Evolutionary conservation across 2,113 vertebrate species (phyloP).

Genomic region (Ciconia stormi): DNA sequence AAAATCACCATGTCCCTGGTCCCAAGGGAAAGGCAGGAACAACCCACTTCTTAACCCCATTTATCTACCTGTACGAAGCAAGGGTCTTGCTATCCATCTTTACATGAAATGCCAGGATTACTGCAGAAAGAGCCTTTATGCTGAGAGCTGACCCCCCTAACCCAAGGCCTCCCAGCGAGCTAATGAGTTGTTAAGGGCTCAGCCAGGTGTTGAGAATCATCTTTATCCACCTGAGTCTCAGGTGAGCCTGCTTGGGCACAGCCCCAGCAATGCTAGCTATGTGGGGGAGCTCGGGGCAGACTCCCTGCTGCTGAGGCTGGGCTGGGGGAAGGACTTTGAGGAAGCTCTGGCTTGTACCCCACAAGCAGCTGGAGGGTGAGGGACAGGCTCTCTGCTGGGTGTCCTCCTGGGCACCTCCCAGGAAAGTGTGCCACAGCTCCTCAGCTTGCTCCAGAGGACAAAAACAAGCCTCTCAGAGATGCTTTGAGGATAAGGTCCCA

Average conservation of each 20-base stretch:
- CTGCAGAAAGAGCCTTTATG: neutral
- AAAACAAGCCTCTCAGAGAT: neutral
- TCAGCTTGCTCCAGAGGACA: neutral
- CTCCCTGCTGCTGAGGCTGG: neutral
- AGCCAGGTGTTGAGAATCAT: neutral
- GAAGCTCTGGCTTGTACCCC: neutral
- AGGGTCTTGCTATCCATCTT: fast-evolving
- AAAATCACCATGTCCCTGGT: neutral
- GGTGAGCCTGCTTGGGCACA: neutral
- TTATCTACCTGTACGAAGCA: fast-evolving
- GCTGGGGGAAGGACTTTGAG: neutral
- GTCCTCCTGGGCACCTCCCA: neutral
- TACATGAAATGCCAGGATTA: neutral
- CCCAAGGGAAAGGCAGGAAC: neutral
- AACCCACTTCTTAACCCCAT: neutral
- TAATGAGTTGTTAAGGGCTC: neutral
- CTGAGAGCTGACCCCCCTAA: no score
- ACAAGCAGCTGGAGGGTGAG: neutral
- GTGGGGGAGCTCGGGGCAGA: neutral
- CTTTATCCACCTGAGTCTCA: neutral
- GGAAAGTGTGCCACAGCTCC: neutral
- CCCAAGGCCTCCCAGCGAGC: neutral
- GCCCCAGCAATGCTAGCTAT: neutral
- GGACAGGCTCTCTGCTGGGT: neutral
- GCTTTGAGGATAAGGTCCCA: neutral